These are phyloP conservation scores for Pantelozetes paolii DNA, from an alignment of 2,888 invertebrate genomes.

Conservation along the genomic window DNA sequence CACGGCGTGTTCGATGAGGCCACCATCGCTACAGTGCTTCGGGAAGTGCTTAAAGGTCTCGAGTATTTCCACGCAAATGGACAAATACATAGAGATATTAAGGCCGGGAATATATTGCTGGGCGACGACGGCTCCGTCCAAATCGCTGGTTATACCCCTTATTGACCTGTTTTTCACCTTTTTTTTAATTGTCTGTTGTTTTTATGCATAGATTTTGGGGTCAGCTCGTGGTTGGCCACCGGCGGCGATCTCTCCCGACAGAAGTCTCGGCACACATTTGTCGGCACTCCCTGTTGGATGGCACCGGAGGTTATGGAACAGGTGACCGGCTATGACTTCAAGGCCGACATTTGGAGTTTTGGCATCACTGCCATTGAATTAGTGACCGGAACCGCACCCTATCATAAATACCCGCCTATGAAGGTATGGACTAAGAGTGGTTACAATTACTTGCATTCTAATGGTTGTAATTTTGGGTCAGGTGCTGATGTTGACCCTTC, in stretches of 20 bases:
- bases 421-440: too few relatives aligned
- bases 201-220: constrained; percentile 74
- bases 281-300: constrained; percentile 99
- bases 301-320: constrained; percentile 99
- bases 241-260: constrained; percentile 88
- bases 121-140: constrained; percentile 96
- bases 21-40: constrained; percentile 92
- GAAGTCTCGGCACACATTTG: constrained; percentile 94
- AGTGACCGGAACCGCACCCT: constrained; percentile 96
- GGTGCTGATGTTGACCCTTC: constrained; percentile 91
- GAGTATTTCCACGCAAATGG: constrained; percentile 99
- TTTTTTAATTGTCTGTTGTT: constrained; percentile 29
- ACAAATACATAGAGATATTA: constrained; percentile 84
- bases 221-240: constrained; percentile 93
- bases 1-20: constrained; percentile 96
- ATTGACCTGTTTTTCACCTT: not conserved
- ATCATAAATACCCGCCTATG: constrained; percentile 98
- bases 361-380: constrained; percentile 98
- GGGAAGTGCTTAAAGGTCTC: constrained; percentile 89
- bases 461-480: too few relatives aligned
- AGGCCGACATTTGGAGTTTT: constrained; percentile 90
- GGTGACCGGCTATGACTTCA: constrained; percentile 96
- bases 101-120: constrained; percentile 90
- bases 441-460: too few relatives aligned
- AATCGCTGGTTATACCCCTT: constrained; percentile 64